Evolutionary conservation across 2,113 vertebrate genomes (phyloP).

Genomic region (Embiotoca jacksoni): DNA sequence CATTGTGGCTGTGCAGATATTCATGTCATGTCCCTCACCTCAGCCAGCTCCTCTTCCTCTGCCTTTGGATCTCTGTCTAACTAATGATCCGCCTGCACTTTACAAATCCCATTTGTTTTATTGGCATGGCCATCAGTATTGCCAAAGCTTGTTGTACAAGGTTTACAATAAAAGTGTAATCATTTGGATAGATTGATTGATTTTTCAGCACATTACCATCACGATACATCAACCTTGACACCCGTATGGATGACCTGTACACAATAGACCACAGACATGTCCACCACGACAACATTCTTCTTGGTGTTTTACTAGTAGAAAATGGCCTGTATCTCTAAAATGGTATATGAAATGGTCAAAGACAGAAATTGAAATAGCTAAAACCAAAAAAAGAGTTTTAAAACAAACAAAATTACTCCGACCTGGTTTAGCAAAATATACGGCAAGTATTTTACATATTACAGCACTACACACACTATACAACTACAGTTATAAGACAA

Average conservation of each 20-base stretch:
- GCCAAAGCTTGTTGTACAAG: not conserved
- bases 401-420: no score
- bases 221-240: not conserved
- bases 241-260: no score
- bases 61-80: not conserved
- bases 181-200: no score
- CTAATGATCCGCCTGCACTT: not conserved
- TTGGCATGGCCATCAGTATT: not conserved
- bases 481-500: no score
- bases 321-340: no score
- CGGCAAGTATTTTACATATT: no score
- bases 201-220: not conserved
- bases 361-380: no score
- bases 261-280: not conserved
- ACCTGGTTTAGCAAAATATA: no score
- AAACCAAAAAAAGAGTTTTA: no score
- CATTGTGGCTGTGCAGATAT: slow-evolving; percentile 45
- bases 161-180: not conserved
- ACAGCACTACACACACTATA: no score
- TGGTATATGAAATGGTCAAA: no score
- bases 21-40: slow-evolving; percentile 29
- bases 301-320: no score
- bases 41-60: not conserved
- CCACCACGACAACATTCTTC: not conserved
- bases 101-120: not conserved